Percentiles rank a stretch among this genome's conserved stretches.
Conservation (phyloP, 2,888 invertebrate genomes). For the Conchocele bisecta region DNA sequence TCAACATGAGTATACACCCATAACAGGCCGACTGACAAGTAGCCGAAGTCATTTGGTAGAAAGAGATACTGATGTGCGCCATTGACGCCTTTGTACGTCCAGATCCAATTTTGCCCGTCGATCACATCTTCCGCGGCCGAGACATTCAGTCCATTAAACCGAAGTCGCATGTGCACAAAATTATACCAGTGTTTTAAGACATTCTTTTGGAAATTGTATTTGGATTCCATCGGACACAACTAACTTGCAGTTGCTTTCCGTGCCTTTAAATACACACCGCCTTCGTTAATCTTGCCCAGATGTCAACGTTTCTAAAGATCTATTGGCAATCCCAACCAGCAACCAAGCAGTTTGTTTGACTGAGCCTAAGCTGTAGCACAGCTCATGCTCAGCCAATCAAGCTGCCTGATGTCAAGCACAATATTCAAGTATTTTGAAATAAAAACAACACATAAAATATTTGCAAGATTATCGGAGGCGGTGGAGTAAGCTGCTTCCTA, state of each 20-base stretch:
- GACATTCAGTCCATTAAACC: neutral
- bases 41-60: conserved; percentile 39
- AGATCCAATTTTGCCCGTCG: conserved; percentile 30
- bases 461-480: too few species aligned
- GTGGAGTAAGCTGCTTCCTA: too few species aligned
- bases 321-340: too few species aligned
- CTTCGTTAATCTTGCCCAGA: too few species aligned
- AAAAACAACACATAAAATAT: too few species aligned
- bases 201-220: neutral
- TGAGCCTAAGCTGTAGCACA: too few species aligned
- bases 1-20: conserved; percentile 12
- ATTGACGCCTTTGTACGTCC: conserved; percentile 42
- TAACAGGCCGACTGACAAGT: conserved; percentile 43
- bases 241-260: neutral
- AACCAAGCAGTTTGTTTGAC: too few species aligned
- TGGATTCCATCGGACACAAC: neutral
- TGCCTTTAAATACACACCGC: too few species aligned
- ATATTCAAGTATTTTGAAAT: too few species aligned
- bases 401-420: too few species aligned
- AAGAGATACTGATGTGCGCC: conserved; percentile 37
- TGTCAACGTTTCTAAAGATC: too few species aligned
- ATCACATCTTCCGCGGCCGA: conserved; percentile 21
- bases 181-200: conserved; percentile 26
- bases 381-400: too few species aligned
- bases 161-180: conserved; percentile 27